Conservation (phyloP, 2,888 invertebrate genomes). For the Notocelia uddmanniana region DNA sequence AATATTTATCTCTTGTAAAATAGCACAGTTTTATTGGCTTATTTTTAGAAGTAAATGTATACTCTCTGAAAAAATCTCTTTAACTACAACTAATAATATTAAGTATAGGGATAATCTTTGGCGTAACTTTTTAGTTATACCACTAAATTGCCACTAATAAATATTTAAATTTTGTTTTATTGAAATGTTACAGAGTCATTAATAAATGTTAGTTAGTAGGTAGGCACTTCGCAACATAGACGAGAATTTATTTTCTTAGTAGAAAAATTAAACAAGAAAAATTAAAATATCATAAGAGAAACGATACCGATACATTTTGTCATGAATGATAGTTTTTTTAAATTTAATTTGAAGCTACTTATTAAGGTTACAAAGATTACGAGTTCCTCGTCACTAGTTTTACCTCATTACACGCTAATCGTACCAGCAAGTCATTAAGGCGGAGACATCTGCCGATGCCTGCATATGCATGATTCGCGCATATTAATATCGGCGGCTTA, state of each 20-base stretch:
- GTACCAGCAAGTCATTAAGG: conserved; percentile 62
- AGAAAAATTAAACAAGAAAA: too few species aligned
- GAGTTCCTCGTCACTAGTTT: conserved; percentile 13
- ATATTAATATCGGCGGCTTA: conserved; percentile 72
- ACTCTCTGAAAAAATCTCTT: background rate
- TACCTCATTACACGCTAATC: conserved; percentile 50
- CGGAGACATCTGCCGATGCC: conserved; percentile 63
- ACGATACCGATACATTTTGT: too few species aligned
- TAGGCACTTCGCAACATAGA: too few species aligned
- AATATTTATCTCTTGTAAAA: conserved; percentile 20
- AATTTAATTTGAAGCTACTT: background rate
- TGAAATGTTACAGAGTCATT: too few species aligned
- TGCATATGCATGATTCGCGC: conserved; percentile 71
- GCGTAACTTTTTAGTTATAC: background rate
- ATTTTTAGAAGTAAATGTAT: conserved; percentile 2
- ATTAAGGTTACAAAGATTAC: background rate
- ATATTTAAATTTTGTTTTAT: background rate
- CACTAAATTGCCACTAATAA: background rate
- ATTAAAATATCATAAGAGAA: too few species aligned
- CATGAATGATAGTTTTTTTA: too few species aligned
- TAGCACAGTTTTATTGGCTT: conserved; percentile 6
- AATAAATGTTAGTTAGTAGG: too few species aligned
- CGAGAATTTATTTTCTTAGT: too few species aligned
- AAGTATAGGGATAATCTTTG: background rate
- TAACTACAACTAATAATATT: background rate